Base-by-base conservation (phyloP, 2,113 vertebrate species). In the Psilopogon haemacephalus region DNA sequence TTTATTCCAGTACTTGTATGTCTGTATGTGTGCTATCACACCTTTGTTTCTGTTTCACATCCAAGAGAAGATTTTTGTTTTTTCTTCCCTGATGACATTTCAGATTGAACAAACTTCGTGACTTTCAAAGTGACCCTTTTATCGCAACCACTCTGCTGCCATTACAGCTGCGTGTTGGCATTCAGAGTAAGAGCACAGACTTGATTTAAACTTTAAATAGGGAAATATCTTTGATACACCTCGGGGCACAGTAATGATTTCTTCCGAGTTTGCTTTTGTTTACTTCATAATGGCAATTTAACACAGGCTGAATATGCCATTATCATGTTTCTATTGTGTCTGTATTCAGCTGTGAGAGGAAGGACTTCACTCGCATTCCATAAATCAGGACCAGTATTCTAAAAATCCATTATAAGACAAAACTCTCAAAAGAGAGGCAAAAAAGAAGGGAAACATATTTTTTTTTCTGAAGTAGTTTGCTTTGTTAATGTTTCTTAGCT, bases 201-300 rank as follows among this genome's bases (percentile, higher is more conserved):
- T 70, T 70, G 55, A 89, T 93, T 68, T 96, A 89, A 94, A 93
- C 78, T 96, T 89, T 94, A 96, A 95, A 96, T 94, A 90, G 13
- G 80, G 79, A 84, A 80, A 50, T 69, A 88, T 69, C 76, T 86
- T 71, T 42, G 54, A 69, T 28, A 40, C 1, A 54, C 38, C 78
- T 68, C 11, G 3, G 87, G 91, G n/a, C 72, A 90, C 12, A 64
- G 59, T 24, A 88, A 27, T 76, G 20, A 64, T 77, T 83, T 91
- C 40, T 44, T 92, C 64, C 3, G 6, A 85, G 48, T 71, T 93
- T 87, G 64, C 67, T 75, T 78, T 71, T 77, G 23, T 91, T 89
- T 91, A 59, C 32, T 82, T 85, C 30, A 20, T 75, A 86, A 93
- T 59, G 75, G 52, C 91, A 87, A 82, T 91, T 85, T 65, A 90